These are phyloP conservation scores for Drosophila hamatofila DNA, from an alignment of 2,888 invertebrate species.

Conservation along the genomic window DNA sequence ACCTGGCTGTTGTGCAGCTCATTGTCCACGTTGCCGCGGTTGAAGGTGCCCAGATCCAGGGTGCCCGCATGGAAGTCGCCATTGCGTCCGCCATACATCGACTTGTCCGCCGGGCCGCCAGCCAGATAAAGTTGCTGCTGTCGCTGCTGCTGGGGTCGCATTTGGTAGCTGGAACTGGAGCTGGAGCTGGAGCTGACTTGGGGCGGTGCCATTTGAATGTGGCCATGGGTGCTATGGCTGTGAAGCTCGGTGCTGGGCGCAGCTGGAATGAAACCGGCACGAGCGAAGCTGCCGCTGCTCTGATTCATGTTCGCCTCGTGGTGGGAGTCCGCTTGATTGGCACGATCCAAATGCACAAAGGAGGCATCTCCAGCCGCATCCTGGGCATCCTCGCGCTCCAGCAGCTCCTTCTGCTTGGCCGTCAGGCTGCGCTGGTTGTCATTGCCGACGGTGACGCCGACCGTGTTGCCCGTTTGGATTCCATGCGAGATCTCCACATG, in stretches of 20 bases:
- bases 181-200: slow-evolving; percentile 7
- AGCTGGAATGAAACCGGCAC: not conserved
- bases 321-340: slow-evolving; percentile 80
- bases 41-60: slow-evolving; percentile 79
- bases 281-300: slow-evolving; percentile 11
- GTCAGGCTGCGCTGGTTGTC: slow-evolving; percentile 64
- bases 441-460: slow-evolving; percentile 58
- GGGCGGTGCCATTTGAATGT: slow-evolving; percentile 79
- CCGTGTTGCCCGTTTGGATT: slow-evolving; percentile 41
- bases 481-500: slow-evolving; percentile 69
- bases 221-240: slow-evolving; percentile 72
- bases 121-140: slow-evolving; percentile 66
- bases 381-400: slow-evolving; percentile 83
- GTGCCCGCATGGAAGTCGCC: slow-evolving; percentile 82
- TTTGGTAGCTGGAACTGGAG: slow-evolving; percentile 40
- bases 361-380: slow-evolving; percentile 86
- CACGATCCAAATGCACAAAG: slow-evolving; percentile 83
- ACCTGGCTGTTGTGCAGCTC: slow-evolving; percentile 73
- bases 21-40: slow-evolving; percentile 83
- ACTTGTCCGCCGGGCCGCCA: slow-evolving; percentile 59
- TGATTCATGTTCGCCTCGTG: slow-evolving; percentile 44
- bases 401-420: slow-evolving; percentile 83
- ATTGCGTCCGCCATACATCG: slow-evolving; percentile 65
- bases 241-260: slow-evolving; percentile 31
- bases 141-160: slow-evolving; percentile 47